Evolutionary conservation across 1,140 invertebrate genomes (phyloP).

Genomic region (Mamestra configurata): DNA sequence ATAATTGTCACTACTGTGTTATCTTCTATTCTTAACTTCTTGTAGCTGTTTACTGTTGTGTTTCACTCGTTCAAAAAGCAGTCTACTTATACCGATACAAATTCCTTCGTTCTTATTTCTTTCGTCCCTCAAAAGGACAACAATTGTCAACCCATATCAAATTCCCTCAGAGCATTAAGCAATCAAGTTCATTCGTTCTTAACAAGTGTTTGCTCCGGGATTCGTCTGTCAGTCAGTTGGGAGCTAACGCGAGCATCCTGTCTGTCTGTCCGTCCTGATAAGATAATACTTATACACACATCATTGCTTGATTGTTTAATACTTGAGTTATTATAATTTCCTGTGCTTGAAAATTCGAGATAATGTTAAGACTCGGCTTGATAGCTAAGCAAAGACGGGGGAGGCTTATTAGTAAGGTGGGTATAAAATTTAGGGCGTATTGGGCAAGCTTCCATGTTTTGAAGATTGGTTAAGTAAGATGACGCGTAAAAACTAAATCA

Average conservation of each 20-base stretch:
- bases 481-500: neutral
- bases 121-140: neutral
- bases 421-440: neutral
- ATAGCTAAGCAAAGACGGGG: slow-evolving; percentile 23
- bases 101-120: neutral
- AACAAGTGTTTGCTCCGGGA: slow-evolving; percentile 73
- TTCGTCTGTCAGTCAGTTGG: slow-evolving; percentile 72
- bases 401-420: neutral
- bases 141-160: slow-evolving; percentile 61
- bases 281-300: slow-evolving; percentile 71
- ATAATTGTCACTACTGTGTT: too few species aligned
- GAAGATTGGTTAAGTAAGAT: neutral
- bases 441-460: neutral
- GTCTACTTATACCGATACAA: neutral
- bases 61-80: too few species aligned
- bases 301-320: slow-evolving; percentile 81
- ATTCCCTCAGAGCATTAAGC: slow-evolving; percentile 68
- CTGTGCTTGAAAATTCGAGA: slow-evolving; percentile 58
- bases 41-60: too few species aligned
- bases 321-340: slow-evolving; percentile 69
- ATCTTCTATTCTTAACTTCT: too few species aligned
- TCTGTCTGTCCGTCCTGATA: slow-evolving; percentile 77
- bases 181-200: slow-evolving; percentile 63
- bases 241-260: slow-evolving; percentile 78
- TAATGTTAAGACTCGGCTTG: slow-evolving; percentile 47